Evolutionary conservation across 2,888 invertebrate species (phyloP).

Genomic region (Apodemia hepburni): DNA sequence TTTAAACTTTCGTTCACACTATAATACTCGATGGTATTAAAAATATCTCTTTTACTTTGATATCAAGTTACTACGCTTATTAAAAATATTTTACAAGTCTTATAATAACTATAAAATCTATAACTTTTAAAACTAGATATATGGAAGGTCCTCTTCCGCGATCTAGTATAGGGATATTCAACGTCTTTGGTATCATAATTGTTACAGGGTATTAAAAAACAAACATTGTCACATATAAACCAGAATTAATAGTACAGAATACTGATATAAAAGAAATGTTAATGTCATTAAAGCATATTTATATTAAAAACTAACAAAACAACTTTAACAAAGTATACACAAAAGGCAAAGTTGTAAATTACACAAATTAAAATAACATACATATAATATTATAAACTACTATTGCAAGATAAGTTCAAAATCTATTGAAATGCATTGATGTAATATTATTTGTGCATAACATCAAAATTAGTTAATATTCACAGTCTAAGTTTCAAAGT

Average conservation of each 20-base stretch:
- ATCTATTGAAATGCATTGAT: slow-evolving; percentile 1
- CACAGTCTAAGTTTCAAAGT: background rate
- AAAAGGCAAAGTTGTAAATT: slow-evolving; percentile 22
- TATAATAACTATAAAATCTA: slow-evolving; percentile 61
- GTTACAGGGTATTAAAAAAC: slow-evolving; percentile 59
- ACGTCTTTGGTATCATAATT: slow-evolving; percentile 76
- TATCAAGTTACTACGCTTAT: slow-evolving; percentile 46
- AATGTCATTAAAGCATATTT: slow-evolving; percentile 66
- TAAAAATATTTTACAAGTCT: slow-evolving; percentile 72
- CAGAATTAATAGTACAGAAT: slow-evolving; percentile 49
- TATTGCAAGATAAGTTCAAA: slow-evolving; percentile 17
- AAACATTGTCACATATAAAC: slow-evolving; percentile 48
- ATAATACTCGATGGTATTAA: slow-evolving; percentile 73
- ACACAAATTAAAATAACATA: slow-evolving; percentile 15
- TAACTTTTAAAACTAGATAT: slow-evolving; percentile 57
- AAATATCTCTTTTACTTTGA: slow-evolving; percentile 60
- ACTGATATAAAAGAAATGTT: slow-evolving; percentile 66
- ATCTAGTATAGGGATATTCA: slow-evolving; percentile 56
- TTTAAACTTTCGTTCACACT: slow-evolving; percentile 31
- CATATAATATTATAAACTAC: slow-evolving; percentile 17
- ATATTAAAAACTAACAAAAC: slow-evolving; percentile 63
- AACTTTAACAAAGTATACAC: slow-evolving; percentile 56
- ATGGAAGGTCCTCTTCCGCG: slow-evolving; percentile 15
- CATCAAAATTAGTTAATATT: background rate
- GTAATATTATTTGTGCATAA: slow-evolving; percentile 19